phyloP scores from a whole-genome alignment of 2,888 invertebrate species.

The Dendrolimus pini region DNA sequence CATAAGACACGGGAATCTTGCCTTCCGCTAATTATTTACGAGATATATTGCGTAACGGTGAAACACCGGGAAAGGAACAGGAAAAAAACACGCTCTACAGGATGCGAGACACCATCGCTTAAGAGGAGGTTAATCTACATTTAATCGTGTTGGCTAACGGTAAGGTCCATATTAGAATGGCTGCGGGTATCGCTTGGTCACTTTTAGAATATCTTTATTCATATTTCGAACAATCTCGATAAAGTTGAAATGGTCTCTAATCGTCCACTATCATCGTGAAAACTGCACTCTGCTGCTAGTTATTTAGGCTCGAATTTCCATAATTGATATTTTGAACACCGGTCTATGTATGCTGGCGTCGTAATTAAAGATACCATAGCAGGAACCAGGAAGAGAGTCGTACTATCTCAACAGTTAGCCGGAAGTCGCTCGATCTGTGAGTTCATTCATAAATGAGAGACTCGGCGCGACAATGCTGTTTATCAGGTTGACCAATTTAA shows the following conservation, averaged over 20 bases:
- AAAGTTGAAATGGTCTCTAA: slow-evolving; percentile 55
- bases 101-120: slow-evolving; percentile 52
- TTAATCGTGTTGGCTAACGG: slow-evolving; percentile 31
- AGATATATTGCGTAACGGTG: slow-evolving; percentile 77
- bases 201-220: slow-evolving; percentile 73
- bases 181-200: slow-evolving; percentile 38
- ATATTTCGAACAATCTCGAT: slow-evolving; percentile 71
- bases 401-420: slow-evolving; percentile 76
- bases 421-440: slow-evolving; percentile 74
- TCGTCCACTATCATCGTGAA: slow-evolving; percentile 32
- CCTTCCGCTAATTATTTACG: slow-evolving; percentile 77
- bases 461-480: slow-evolving; percentile 62
- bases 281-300: slow-evolving; percentile 38
- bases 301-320: slow-evolving; percentile 30
- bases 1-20: slow-evolving; percentile 75
- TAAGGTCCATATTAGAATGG: slow-evolving; percentile 41
- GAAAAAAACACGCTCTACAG: slow-evolving; percentile 70
- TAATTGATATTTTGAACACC: slow-evolving; percentile 18
- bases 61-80: slow-evolving; percentile 72
- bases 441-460: slow-evolving; percentile 73
- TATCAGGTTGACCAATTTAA: slow-evolving; percentile 45
- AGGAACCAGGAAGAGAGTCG: slow-evolving; percentile 77
- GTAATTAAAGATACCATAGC: slow-evolving; percentile 74
- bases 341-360: slow-evolving; percentile 57
- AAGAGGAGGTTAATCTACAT: slow-evolving; percentile 31